Evolutionary conservation across 2,888 invertebrate species (phyloP).

Genomic region (Leptura quadrifasciata): DNA sequence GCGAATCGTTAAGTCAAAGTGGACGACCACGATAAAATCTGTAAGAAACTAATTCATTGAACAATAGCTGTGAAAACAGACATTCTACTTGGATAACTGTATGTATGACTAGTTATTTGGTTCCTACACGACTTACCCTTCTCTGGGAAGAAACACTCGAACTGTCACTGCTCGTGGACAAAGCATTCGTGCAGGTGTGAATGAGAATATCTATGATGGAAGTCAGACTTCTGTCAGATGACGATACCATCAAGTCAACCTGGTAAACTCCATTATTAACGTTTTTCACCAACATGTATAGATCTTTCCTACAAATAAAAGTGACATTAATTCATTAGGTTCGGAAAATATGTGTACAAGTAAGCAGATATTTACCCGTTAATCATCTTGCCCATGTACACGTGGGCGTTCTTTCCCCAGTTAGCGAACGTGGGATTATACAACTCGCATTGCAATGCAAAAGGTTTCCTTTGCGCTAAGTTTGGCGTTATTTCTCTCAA

Average conservation of each 20-base stretch:
- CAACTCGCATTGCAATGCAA: slow-evolving; percentile 79
- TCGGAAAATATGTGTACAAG: not conserved
- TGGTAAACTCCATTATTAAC: slow-evolving; percentile 62
- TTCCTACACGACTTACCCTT: slow-evolving; percentile 7
- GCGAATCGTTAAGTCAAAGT: no score
- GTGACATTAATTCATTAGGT: not conserved
- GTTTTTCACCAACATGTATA: slow-evolving; percentile 66
- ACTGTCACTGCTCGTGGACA: slow-evolving; percentile 47
- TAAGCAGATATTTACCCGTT: slow-evolving; percentile 75
- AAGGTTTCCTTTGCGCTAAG: slow-evolving; percentile 73
- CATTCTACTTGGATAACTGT: no score
- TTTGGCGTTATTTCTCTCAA: slow-evolving; percentile 74
- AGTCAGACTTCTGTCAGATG: slow-evolving; percentile 65
- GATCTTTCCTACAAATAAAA: slow-evolving; percentile 57
- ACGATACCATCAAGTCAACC: slow-evolving; percentile 72
- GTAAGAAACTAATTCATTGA: no score
- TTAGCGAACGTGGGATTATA: slow-evolving; percentile 75
- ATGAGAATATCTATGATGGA: slow-evolving; percentile 73
- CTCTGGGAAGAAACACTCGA: slow-evolving; percentile 31
- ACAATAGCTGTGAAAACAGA: no score
- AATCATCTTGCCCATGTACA: slow-evolving; percentile 78
- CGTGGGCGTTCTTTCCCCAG: slow-evolving; percentile 77
- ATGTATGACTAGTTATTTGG: not conserved
- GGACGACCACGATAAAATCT: no score
- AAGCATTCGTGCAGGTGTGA: slow-evolving; percentile 56